These are phyloP conservation scores for Porphyrio hochstetteri DNA, from an alignment of 2,113 vertebrate genomes.

Conservation along the genomic window DNA sequence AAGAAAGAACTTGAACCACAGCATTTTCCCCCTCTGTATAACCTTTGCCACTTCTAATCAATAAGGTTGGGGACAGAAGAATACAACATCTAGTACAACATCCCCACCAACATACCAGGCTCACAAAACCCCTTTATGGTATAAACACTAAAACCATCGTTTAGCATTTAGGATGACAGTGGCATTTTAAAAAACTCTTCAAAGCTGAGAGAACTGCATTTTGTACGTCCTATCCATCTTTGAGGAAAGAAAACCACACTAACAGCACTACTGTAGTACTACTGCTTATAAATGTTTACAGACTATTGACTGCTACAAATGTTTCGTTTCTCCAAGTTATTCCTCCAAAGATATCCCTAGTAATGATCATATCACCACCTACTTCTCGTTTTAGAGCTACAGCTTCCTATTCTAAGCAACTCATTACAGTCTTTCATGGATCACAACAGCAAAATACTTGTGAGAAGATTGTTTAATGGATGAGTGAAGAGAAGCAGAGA, in stretches of 20 bases:
- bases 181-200: neutral
- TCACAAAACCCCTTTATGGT: neutral
- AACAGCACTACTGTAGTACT: neutral
- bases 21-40: neutral
- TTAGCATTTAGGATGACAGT: neutral
- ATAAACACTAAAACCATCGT: neutral
- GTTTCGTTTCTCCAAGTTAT: neutral
- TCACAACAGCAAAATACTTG: neutral
- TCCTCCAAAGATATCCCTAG: neutral
- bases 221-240: neutral
- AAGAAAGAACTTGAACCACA: neutral
- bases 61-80: accelerated
- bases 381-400: neutral
- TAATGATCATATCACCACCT: neutral
- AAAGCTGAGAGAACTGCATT: neutral
- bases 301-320: neutral
- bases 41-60: neutral
- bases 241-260: neutral
- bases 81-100: accelerated
- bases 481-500: neutral
- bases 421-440: neutral
- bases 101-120: neutral
- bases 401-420: neutral
- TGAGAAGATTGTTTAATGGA: neutral
- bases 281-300: neutral